A percentile compares a stretch with the other conserved stretches of the same genome.
Evolutionary conservation across 1,140 invertebrate genomes (phyloP).

Genomic region (Alviniconcha marisindica): DNA sequence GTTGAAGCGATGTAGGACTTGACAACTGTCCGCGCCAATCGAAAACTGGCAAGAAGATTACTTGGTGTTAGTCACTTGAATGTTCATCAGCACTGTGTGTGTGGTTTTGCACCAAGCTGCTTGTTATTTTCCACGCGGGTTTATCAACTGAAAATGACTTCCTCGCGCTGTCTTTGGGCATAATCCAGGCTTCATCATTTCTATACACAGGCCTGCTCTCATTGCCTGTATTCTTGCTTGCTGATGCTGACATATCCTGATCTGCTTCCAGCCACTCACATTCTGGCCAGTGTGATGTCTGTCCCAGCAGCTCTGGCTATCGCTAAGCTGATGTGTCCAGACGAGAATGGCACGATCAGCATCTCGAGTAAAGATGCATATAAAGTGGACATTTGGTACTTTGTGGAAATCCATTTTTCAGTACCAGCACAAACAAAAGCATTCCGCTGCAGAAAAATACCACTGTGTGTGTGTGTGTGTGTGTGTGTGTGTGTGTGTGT

Average conservation of each 20-base stretch:
- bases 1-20: no score
- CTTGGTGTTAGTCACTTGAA: no score
- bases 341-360: conserved; percentile 77
- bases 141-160: no score
- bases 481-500: not conserved
- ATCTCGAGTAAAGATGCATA: conserved; percentile 22
- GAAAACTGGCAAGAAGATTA: no score
- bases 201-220: no score
- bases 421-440: not conserved
- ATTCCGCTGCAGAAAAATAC: not conserved
- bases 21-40: no score
- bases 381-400: conserved; percentile 11
- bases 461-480: not conserved
- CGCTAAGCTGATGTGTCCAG: conserved; percentile 93
- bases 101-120: no score
- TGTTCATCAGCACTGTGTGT: no score
- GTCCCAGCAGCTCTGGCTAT: conserved; percentile 92
- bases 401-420: not conserved
- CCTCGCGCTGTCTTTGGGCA: no score
- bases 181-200: no score
- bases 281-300: conserved; percentile 93
- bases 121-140: no score
- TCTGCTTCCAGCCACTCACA: conserved; percentile 73
- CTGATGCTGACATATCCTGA: not conserved
- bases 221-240: no score